These are phyloP conservation scores for Dallia pectoralis DNA, from an alignment of 2,797 vertebrate genomes.

Conservation along the genomic window DNA sequence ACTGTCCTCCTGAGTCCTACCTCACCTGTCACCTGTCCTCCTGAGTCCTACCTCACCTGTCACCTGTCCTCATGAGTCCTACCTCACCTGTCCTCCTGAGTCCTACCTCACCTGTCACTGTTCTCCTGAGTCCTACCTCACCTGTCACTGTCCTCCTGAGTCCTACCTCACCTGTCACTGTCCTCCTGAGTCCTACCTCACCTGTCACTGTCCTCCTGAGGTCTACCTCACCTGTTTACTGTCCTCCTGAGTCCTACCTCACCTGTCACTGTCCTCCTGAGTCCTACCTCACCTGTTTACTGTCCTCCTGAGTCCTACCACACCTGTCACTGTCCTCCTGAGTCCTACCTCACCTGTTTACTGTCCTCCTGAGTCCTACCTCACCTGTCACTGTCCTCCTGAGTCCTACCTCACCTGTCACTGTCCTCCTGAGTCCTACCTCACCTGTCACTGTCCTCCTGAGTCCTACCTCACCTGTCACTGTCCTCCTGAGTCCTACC, in stretches of 20 bases:
- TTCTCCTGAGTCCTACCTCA: constrained; percentile 89
- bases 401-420: constrained; percentile 84
- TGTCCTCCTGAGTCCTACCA: constrained; percentile 89
- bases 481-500: constrained; percentile 88
- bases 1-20: constrained; percentile 86
- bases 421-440: constrained; percentile 88
- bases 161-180: constrained; percentile 84
- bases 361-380: constrained; percentile 88
- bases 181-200: constrained; percentile 89
- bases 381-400: too few species aligned
- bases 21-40: too few species aligned
- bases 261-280: too few species aligned
- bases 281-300: constrained; percentile 87
- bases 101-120: constrained; percentile 84
- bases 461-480: constrained; percentile 84
- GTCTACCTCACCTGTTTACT: constrained; percentile 87
- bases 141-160: too few species aligned
- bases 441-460: too few species aligned
- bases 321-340: too few species aligned
- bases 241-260: constrained; percentile 88
- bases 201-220: too few species aligned
- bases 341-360: constrained; percentile 87
- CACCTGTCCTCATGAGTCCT: constrained; percentile 88
- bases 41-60: constrained; percentile 84
- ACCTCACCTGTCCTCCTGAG: too few species aligned